These are phyloP conservation scores for Spheniscus mendiculus DNA, from an alignment of 2,113 vertebrate species.

Conservation along the genomic window DNA sequence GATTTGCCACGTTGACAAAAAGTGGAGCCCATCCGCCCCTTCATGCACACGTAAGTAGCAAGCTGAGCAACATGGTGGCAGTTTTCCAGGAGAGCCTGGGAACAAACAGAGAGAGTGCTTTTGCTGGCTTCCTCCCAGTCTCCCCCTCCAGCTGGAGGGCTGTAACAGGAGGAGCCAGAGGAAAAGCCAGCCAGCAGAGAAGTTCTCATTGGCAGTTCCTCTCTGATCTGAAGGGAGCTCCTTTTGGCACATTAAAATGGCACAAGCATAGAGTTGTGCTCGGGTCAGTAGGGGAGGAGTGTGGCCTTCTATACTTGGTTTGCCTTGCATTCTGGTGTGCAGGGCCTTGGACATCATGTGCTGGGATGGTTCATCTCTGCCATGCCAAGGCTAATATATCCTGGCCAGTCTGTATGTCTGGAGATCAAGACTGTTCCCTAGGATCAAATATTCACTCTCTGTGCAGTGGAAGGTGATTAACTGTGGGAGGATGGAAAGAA, in stretches of 20 bases:
- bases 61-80: neutral
- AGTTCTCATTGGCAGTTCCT: neutral
- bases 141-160: neutral
- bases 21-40: conserved; percentile 60
- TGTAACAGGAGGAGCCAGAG: neutral
- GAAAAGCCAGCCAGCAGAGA: neutral
- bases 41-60: conserved; percentile 53
- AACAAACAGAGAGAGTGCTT: neutral
- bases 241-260: neutral
- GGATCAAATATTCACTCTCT: neutral
- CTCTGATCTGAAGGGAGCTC: neutral
- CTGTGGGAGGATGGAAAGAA: neutral
- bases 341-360: neutral
- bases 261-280: neutral
- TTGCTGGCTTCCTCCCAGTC: neutral
- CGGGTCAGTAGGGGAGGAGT: neutral
- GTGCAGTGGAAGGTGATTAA: neutral
- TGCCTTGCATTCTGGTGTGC: neutral
- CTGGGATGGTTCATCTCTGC: neutral
- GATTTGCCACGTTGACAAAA: conserved; percentile 68
- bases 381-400: neutral
- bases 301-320: neutral
- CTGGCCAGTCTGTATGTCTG: neutral
- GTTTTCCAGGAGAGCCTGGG: neutral
- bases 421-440: neutral